Evolutionary conservation across 1,140 invertebrate species (phyloP), one percentile per base, ranked within the genome.

Genomic region (Coenobita brevimanus): DNA sequence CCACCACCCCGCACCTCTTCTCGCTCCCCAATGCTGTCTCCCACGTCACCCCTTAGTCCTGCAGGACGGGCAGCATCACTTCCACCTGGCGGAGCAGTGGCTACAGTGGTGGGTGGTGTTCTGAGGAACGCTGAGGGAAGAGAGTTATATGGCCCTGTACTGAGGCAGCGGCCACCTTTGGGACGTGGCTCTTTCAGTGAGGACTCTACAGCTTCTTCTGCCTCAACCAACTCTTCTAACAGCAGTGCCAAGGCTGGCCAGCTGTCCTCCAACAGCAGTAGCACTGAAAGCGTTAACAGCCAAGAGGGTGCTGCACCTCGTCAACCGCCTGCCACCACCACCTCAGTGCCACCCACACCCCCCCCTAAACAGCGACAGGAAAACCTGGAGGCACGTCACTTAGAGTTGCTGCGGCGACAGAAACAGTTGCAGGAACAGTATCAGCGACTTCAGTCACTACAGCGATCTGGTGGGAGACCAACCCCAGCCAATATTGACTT

Each of bases 351-450:
- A 46, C 64, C 82, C 13, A 81, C 76, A 50, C 71, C 82, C n/a
- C 86, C 83, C 33, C 76, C 57, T 13, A 91, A 90, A 83, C 90
- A 89, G 27, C 78, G 92, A 24, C 92, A 92, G 87, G 92, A 92
- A 81, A 83, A 91, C 15, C 90, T 92, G 3, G 92, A 92, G 89
- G 88, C 90, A 54, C 79, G 92, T 15, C 92, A 92, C 54, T 90
- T 92, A 71, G 92, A 92, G 82, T 76, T 92, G 21, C 79, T 92
- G 27, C 76, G 89, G 54, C 92, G 92, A 33, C 92, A 92, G 88
- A 91, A 91, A 67, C 92, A 91, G 79, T 89, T 92, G 4, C 92
- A 92, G 57, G 92, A 92, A 82, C 92, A 92, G 75, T 92, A 92
- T 80, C 91, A 91, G 24, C 80, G 92, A 41, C 82, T 92, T 17